These are phyloP conservation scores for Lasioglossum marginatum DNA, from an alignment of 2,888 invertebrate species.

Conservation along the genomic window DNA sequence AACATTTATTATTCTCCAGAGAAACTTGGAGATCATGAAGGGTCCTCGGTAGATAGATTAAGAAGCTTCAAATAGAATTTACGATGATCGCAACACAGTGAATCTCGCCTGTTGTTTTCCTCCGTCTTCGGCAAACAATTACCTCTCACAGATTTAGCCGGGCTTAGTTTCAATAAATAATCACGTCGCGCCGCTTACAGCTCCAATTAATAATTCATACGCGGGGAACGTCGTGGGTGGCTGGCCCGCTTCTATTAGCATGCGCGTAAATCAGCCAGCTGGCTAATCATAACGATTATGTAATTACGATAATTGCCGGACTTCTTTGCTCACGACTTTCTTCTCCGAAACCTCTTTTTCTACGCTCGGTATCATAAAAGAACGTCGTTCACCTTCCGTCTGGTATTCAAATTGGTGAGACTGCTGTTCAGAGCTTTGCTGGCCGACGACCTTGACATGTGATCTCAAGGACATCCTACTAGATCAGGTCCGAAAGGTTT, in stretches of 20 bases:
- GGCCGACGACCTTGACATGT: not conserved
- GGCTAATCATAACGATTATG: slow-evolving; percentile 76
- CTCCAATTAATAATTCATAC: slow-evolving; percentile 80
- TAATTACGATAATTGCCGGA: slow-evolving; percentile 74
- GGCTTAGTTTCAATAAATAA: slow-evolving; percentile 75
- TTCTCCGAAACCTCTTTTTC: slow-evolving; percentile 12
- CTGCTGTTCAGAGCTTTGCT: not conserved
- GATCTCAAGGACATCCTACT: not conserved
- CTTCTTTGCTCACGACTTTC: slow-evolving; percentile 23
- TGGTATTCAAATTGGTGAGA: not conserved
- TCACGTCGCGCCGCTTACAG: slow-evolving; percentile 59
- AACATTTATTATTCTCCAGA: not conserved
- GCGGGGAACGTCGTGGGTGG: slow-evolving; percentile 69
- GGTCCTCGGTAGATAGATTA: no score
- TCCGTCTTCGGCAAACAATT: slow-evolving; percentile 32
- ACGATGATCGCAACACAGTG: slow-evolving; percentile 11
- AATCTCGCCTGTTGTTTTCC: slow-evolving; percentile 18
- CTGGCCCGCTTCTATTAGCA: slow-evolving; percentile 67
- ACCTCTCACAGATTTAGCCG: slow-evolving; percentile 45
- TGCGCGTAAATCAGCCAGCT: slow-evolving; percentile 73
- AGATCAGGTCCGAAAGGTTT: no score
- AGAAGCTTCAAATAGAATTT: slow-evolving; percentile 12
- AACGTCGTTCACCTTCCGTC: not conserved
- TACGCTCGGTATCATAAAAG: not conserved
- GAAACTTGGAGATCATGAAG: not conserved